phyloP scores from a whole-genome alignment of 2,888 invertebrate genomes.

The Tetropium fuscum region DNA sequence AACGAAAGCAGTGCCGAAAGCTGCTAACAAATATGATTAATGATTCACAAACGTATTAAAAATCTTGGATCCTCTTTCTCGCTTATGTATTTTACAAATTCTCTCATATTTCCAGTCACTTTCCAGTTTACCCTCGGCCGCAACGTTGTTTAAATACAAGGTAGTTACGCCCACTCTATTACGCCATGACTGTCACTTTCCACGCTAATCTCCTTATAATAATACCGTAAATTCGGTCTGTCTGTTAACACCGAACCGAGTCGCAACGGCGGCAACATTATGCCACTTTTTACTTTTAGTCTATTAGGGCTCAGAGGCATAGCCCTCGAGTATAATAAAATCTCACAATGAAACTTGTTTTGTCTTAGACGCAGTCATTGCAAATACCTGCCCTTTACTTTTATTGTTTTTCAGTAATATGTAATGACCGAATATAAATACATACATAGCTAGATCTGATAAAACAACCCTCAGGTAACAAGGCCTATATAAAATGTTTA shows the following conservation, averaged over 20 bases:
- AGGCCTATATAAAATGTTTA: no score
- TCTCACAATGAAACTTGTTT: no score
- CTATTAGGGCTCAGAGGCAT: no score
- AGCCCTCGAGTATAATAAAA: no score
- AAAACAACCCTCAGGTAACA: no score
- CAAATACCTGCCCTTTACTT: no score
- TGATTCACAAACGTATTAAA: not conserved
- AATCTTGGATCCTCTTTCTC: conserved; percentile 6
- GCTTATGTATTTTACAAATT: not conserved
- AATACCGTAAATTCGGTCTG: conserved; percentile 40
- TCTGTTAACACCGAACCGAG: conserved; percentile 14
- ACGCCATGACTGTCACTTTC: conserved; percentile 62
- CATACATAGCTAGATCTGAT: no score
- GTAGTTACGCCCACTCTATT: conserved; percentile 57
- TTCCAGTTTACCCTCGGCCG: conserved; percentile 5
- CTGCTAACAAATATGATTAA: conserved; percentile 1
- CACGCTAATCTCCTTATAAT: conserved; percentile 61
- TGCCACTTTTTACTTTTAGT: conserved; percentile 26
- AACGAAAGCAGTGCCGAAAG: no score
- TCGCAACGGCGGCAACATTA: conserved; percentile 18
- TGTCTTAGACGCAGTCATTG: no score
- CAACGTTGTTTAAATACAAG: conserved; percentile 25
- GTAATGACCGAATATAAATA: no score
- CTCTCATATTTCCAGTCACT: not conserved
- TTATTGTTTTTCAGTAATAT: no score